Evolutionary conservation across 2,113 vertebrate genomes (phyloP).

Genomic region (Platysteira castanea): DNA sequence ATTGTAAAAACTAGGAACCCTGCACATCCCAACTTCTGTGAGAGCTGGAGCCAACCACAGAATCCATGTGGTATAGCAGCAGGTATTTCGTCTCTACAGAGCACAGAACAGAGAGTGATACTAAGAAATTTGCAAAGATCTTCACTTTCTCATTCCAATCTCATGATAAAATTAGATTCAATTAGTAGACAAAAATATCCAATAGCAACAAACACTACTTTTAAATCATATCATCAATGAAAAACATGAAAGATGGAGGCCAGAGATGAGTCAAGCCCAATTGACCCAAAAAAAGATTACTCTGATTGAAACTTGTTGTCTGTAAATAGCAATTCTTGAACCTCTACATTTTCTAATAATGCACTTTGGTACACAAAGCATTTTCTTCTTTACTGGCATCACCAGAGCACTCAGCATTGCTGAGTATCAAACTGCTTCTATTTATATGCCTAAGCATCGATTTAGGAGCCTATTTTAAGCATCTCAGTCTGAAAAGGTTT

Average conservation of each 20-base stretch:
- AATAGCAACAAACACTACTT: background rate
- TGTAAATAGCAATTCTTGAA: slow-evolving; percentile 6
- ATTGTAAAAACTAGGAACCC: background rate
- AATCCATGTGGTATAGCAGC: background rate
- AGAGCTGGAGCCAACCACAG: background rate
- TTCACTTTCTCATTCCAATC: background rate
- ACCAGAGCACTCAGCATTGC: background rate
- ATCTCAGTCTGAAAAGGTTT: slow-evolving; percentile 1
- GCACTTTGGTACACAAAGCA: background rate
- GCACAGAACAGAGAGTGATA: background rate
- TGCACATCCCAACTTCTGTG: background rate
- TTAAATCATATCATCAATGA: background rate
- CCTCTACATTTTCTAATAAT: background rate
- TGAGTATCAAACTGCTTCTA: slow-evolving; percentile 25
- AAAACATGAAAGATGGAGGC: background rate
- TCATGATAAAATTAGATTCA: background rate
- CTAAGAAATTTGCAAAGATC: background rate
- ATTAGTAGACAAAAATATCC: background rate
- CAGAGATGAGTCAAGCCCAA: background rate
- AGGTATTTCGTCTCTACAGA: background rate
- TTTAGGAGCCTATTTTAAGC: slow-evolving; percentile 28
- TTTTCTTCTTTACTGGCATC: background rate
- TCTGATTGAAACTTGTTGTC: background rate
- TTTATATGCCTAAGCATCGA: background rate
- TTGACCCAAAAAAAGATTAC: background rate